Evolutionary conservation across 1,140 invertebrate genomes (phyloP), one percentile per base, ranked within the genome.

Genomic region (Ostrea edulis): DNA sequence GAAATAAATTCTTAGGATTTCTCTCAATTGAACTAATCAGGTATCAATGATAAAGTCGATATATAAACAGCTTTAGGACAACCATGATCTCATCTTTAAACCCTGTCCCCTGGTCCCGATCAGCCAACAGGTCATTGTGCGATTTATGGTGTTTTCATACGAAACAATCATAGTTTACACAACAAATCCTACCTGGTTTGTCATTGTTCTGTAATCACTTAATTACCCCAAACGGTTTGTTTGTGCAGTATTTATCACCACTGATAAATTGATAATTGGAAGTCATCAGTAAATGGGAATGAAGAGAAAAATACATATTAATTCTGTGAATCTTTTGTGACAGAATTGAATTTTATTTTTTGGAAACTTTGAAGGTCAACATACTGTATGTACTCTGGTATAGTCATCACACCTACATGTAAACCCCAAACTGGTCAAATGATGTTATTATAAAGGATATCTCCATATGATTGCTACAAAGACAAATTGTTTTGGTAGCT

Each of bases 401-500:
- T 5, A 44, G 35, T 44, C 35, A 44, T 44, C 35, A 44, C 9
- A 9, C 54, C 55, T 20, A 58, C 55, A n/a, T 58, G 8, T 58
- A 62, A 20, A 62, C 55, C 55, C 14, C 5, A 77, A 77, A 44
- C 2, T 2, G 35, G 35, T 77, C 29, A 77, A 29, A 35, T 3
- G 25, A 25, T 77, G 68, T 77, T 77, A 11, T 77, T 77, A 77
- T 14, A 77, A 77, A 29, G 68, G 68, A 77, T 77, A 20, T 77
- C 9, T 9, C 11, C 12, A 8, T 35, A 35, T 77, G 25, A 77
- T 77, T 77, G 12, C 25, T 14, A 29, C 29, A 14, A 29, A 77
- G 25, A 77, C 68, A 77, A 62, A 77, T 29, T 77, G 68, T 77
- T 77, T 77, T 77, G 22, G 25, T 77, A 14, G 68, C 68, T 77